phyloP scores from a whole-genome alignment of 2,888 invertebrate species.

The Brenthis hecate region DNA sequence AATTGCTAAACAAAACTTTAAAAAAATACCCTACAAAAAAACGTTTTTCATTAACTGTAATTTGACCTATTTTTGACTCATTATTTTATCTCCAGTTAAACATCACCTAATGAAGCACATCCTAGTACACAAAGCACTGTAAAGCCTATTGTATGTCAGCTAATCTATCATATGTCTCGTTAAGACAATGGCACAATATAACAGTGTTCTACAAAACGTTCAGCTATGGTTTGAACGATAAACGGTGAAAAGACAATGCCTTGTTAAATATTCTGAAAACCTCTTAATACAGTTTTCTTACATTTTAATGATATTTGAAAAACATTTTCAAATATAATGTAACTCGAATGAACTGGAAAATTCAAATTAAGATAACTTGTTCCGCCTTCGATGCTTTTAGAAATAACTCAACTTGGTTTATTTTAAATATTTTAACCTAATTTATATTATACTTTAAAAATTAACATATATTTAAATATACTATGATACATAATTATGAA shows the following conservation, averaged over 20 bases:
- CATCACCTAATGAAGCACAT: constrained; percentile 21
- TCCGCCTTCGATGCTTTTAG: too few relatives aligned
- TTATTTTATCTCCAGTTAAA: constrained; percentile 14
- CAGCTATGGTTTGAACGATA: constrained; percentile 6
- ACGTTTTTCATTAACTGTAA: neutral
- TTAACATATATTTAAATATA: too few relatives aligned
- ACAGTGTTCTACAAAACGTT: constrained; percentile 15
- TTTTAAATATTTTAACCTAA: too few relatives aligned
- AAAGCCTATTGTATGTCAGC: constrained; percentile 10
- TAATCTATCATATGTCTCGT: constrained; percentile 24
- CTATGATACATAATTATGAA: too few relatives aligned
- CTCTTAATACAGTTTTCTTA: constrained; percentile 1
- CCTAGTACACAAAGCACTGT: constrained; percentile 13
- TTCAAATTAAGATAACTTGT: too few relatives aligned
- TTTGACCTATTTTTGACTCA: neutral
- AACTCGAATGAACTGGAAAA: too few relatives aligned
- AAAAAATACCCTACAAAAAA: neutral
- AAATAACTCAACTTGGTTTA: too few relatives aligned
- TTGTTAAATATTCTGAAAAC: constrained; percentile 13
- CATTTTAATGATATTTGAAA: too few relatives aligned
- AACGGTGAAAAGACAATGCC: constrained; percentile 16
- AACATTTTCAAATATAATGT: too few relatives aligned
- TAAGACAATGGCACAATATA: constrained; percentile 20
- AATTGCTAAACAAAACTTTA: neutral
- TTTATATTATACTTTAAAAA: too few relatives aligned